Evolutionary conservation across 2,113 vertebrate genomes (phyloP), one percentile per base, ranked within the genome.

Genomic region (Alligator mississippiensis): DNA sequence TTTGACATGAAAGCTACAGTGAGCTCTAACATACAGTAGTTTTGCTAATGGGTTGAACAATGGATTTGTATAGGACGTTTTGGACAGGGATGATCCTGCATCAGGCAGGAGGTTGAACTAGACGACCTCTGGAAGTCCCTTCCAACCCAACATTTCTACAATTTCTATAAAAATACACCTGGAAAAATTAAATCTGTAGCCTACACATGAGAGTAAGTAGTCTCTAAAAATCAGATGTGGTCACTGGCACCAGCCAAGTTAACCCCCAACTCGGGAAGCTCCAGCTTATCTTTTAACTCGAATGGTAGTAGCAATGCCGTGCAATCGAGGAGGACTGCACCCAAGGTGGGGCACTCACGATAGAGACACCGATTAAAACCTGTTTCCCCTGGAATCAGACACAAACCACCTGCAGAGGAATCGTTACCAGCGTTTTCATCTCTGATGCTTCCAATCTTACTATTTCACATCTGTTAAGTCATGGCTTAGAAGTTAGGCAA

Each of bases 281-380:
- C 24, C 30, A 25, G 77, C 16, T 60, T 14, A 88, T 78, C 78
- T 87, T 47, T n/a, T 2, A 74, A 15, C 63, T 17, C 61, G 6
- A n/a, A 18, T 55, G 59, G 57, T 0, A 34, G 68, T 11, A 70
- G 70, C 55, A 10, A 27, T 5, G 58, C 54, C 7, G 25, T 25
- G 70, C 2, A 54, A 86, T 13, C 0, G 24, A 68, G 76, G 57
- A 4, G 11, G n/a, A 77, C 75, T 28, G 25, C 24, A 82, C 38
- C 3, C 5, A 78, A 64, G 74, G 85, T 74, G 75, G n/a, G 66
- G 30, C 9, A 54, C 15, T 72, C 13, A 63, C 87, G 91, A 87
- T 79, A 78, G 9, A 87, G 88, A 25, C 85, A 10, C 80, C 85
- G 87, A 95, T 90, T 90, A 94, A 96, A 94, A 86, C 84, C 93